Conservation (phyloP, 2,797 vertebrate species). For the Karalla daura region DNA sequence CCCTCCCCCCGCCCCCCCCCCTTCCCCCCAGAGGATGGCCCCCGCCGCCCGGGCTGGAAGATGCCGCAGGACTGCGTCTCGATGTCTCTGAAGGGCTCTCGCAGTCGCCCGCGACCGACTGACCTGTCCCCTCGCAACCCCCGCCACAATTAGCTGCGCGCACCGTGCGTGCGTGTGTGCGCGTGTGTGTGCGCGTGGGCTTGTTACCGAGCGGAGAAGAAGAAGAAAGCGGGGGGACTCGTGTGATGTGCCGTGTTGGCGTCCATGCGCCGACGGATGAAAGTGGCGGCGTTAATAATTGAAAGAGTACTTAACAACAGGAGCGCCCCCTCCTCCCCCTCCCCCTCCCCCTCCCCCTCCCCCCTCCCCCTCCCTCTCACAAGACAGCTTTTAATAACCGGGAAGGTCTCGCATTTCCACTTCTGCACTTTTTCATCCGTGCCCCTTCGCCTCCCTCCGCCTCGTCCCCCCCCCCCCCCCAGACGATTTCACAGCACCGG, state of each 20-base stretch:
- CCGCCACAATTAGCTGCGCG: constrained; percentile 60
- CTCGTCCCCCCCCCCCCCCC: constrained; percentile 39
- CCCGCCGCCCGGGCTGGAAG: neutral
- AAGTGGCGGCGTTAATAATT: constrained; percentile 76
- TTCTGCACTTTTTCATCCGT: constrained; percentile 63
- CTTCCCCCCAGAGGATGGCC: constrained; percentile 58
- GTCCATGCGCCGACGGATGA: constrained; percentile 63
- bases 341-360: no score
- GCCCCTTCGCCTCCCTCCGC: constrained; percentile 24
- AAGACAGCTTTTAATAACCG: constrained; percentile 78
- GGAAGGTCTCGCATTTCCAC: constrained; percentile 73
- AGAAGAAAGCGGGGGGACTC: constrained; percentile 19
- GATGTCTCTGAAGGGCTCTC: constrained; percentile 38
- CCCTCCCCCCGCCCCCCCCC: no score
- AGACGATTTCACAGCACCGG: constrained; percentile 51
- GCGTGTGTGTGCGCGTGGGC: constrained; percentile 20
- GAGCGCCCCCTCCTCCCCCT: constrained; percentile 70
- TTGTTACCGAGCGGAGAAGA: constrained; percentile 44
- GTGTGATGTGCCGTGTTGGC: constrained; percentile 54
- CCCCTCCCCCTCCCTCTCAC: no score
- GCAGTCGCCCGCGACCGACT: constrained; percentile 40
- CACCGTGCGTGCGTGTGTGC: constrained; percentile 21
- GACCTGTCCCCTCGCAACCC: constrained; percentile 48
- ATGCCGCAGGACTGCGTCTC: no score
- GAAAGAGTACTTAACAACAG: constrained; percentile 80